Base-by-base conservation (phyloP, 2,888 invertebrate genomes). In the Drosophila fungiperda region DNA sequence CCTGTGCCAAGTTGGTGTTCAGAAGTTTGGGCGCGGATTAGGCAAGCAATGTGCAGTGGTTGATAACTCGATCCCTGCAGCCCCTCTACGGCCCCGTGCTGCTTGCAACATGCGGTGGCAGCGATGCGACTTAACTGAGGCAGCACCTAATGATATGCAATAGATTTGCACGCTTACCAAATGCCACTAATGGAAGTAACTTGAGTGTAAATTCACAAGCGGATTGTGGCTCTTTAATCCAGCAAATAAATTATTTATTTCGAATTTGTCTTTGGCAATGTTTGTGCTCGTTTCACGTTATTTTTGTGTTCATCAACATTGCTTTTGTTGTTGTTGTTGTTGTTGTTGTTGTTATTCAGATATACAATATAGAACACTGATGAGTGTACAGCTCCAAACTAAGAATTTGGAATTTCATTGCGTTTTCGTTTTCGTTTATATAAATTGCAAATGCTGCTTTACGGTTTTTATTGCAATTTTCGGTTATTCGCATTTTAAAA, bases 181-280 rank as follows among this genome's bases (percentile, higher is more conserved):
- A 73, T 73, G 78, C 80, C 84, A 78, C 87, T 89, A 87, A 90
- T 90, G 87, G 87, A 78, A 82, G 78, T 60, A 79, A 87, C 90
- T 87, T 90, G 84, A 84, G 90, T 87, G 90, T 87, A 84, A 87
- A 87, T 84, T 89, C 87, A 72, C 78, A 90, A 82, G 80, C 90
- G 89, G 90, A 87, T 87, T 90, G 89, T 67, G 89, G 90, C 73
- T 73, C 83, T 76, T 77, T 89, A 87, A 90, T 82, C 89, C 80
- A 55, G 67, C 79, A 89, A 70, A 80, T 82, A 79, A 84, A 87
- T 87, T 84, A 87, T 87, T 90, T 87, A 87, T 90, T 79, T 81
- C 17, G 68, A 74, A 81, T 86, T 87, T 83, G 82, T 90, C 84
- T 87, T 87, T 76, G 66, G 67, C 70, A 60, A 58, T 74, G 73